Evolutionary conservation across 2,888 invertebrate species (phyloP).

Genomic region (Dicranocentrus wangi): DNA sequence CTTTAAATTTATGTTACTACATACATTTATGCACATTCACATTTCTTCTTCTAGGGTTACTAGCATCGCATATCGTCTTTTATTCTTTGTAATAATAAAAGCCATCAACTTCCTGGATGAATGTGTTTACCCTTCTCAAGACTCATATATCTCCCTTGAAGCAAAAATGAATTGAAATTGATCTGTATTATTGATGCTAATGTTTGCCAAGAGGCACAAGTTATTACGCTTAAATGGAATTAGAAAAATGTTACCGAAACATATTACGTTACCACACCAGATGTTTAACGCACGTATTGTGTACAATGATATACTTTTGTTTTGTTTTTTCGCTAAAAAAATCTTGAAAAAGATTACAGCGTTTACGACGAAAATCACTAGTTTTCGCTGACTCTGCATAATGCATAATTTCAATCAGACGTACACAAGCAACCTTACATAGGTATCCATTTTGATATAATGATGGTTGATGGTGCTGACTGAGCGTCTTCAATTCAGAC

Average conservation of each 20-base stretch:
- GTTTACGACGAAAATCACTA: slow-evolving; percentile 38
- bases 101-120: no score
- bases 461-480: slow-evolving; percentile 21
- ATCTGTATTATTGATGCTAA: slow-evolving; percentile 8
- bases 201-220: background rate
- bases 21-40: no score
- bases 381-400: slow-evolving; percentile 32
- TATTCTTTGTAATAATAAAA: no score
- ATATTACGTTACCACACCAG: no score
- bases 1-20: slow-evolving; percentile 11
- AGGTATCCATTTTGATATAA: background rate
- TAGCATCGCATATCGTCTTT: no score
- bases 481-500: slow-evolving; percentile 35
- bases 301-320: no score
- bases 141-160: no score
- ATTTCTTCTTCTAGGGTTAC: no score
- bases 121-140: no score
- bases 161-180: slow-evolving; percentile 14
- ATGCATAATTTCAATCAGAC: slow-evolving; percentile 26
- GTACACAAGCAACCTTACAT: background rate
- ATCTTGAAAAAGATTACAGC: slow-evolving; percentile 17
- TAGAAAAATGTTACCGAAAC: no score
- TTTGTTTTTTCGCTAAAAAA: no score
- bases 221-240: background rate
- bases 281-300: no score